Base-by-base conservation (phyloP, 2,797 vertebrate genomes). In the Coranthus polyacanthus region DNA sequence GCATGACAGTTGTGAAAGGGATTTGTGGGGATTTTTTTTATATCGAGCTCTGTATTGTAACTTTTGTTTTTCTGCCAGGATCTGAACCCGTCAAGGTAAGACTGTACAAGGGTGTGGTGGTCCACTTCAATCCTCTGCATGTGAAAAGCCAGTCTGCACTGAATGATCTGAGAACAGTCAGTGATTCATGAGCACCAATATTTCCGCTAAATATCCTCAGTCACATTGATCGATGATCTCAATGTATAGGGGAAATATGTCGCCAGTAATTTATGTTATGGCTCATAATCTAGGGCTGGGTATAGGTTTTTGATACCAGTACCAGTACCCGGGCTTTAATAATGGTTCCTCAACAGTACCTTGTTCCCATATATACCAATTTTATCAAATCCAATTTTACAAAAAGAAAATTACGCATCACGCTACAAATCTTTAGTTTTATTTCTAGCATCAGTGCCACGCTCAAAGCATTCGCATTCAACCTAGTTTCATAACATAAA, bases 11-110 rank as follows among this genome's bases (percentile, higher is more conserved):
- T 73, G 43, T 82, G 68, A 82, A 67, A 63, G 45, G 68, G 41
- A 67, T 84, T 73, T 75, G 46, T 69, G 52, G 16, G 16, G 8
- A 15, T 15, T 45, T 24, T 57, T 78, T 72, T 83, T 50, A 60
- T 68, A 61, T 79, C 26, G 44, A 81, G 72, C 65, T 88, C 50
- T 90, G 69, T 84, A 65, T 87, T 85, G 72, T 89, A 88, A 84
- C 78, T 86, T 85, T 80, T 81, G 71, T 87, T 79, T 89, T 72
- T 86, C 79, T 90, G 80, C 74, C 92, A 92, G 93, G 89, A 85
- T 77, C 81, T 64, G 90, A 93, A 76, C 68, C 53, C 55, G 72
- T 57, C 44, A 82, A 93, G 94, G 94, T 94, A 93, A 94, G 94
- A 77, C 77, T 52, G 71, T 72, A 45, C 44, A 20, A 65, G 63